A percentile compares a stretch with the other conserved stretches of the same genome.
Evolutionary conservation across 2,888 invertebrate species (phyloP).

Genomic region (Meiosimyza decipiens): DNA sequence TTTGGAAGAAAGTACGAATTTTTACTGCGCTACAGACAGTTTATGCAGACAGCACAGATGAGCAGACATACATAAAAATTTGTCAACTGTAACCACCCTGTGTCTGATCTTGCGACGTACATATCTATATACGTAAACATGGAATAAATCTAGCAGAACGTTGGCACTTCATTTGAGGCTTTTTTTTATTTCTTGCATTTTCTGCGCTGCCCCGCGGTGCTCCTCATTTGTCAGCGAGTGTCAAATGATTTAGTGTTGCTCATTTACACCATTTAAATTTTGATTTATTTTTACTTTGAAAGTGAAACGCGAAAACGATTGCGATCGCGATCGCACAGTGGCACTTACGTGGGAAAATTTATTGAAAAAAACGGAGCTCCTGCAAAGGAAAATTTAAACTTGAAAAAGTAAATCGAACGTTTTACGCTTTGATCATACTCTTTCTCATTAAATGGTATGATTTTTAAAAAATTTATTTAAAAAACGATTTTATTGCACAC

Average conservation of each 20-base stretch:
- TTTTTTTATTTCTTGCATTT: not conserved
- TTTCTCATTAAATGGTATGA: too few relatives aligned
- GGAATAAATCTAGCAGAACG: too few relatives aligned
- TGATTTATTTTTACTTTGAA: constrained; percentile 49
- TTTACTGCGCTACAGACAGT: too few relatives aligned
- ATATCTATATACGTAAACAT: not conserved
- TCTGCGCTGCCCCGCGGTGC: not conserved
- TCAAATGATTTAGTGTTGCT: constrained; percentile 50
- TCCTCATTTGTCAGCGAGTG: constrained; percentile 32
- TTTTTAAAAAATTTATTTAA: too few relatives aligned
- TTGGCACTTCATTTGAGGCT: not conserved
- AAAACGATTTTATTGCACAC: too few relatives aligned
- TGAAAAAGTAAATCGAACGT: too few relatives aligned
- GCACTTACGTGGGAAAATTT: constrained; percentile 3
- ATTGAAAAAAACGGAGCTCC: too few relatives aligned
- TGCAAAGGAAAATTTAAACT: not conserved
- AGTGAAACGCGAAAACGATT: constrained; percentile 18
- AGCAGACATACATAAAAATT: not conserved
- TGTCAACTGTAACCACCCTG: not conserved
- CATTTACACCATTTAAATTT: constrained; percentile 50
- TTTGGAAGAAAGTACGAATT: too few relatives aligned
- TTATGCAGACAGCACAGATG: too few relatives aligned
- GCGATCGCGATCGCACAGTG: constrained; percentile 35
- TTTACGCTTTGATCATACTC: too few relatives aligned
- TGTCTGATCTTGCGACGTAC: not conserved